Evolutionary conservation across 2,888 invertebrate genomes (phyloP), one percentile per base, ranked within the genome.

Genomic region (Cynaeus angustus): DNA sequence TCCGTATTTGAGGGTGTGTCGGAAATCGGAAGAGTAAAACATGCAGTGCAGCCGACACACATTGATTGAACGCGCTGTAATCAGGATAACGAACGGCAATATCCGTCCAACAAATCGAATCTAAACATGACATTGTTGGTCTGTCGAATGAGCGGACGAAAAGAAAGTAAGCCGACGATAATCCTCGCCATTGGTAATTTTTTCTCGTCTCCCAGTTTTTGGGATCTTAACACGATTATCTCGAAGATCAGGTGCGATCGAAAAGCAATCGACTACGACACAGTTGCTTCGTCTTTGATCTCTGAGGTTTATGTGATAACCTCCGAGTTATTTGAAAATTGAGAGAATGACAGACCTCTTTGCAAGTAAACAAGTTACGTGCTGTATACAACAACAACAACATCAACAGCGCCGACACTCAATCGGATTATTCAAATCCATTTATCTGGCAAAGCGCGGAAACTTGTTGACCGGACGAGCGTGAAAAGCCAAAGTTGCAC

Each of bases 71-170:
- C 78, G 78, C 76, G 73, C 77, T 74, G 77, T 80, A 80, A 82
- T 82, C 81, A 77, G 81, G 81, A 81, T 82, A 82, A 81, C 81
- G 80, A 80, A 81, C 79, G 77, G 78, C 81, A 82, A 82, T 82
- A 81, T 82, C 82, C 80, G 82, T 77, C 75, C 77, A 74, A 78
- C 80, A 80, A 82, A 82, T 82, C 79, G 82, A 81, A 82, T 80
- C 80, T 78, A 81, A 81, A 80, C 79, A 79, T 72, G 78, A 77
- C 74, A 72, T 53, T 53, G 53, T 53, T 33, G 65, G 53, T 30
- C 65, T 30, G 30, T 9, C 65, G 65, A 65, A 65, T 33, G 65
- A 65, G 43, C 56, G 53, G 38, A 55, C 53, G 65, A 59, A 59
- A 26, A 46, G 59, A 59, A 59, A 46, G 59, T 52, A 50, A 59